These are phyloP conservation scores for Sesamia inferens DNA, from an alignment of 2,888 invertebrate species.

Conservation along the genomic window DNA sequence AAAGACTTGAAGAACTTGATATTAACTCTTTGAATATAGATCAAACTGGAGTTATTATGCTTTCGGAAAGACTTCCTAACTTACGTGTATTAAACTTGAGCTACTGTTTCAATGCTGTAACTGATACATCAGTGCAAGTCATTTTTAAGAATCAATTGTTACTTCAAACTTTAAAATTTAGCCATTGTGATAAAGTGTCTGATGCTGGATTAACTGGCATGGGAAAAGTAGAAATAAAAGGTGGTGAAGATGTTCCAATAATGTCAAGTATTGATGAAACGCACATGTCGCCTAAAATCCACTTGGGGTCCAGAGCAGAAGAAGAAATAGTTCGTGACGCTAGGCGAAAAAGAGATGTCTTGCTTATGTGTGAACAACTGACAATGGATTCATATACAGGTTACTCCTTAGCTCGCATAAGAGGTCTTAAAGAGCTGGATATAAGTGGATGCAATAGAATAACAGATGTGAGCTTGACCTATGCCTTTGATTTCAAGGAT, in stretches of 20 bases:
- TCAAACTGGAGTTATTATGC: conserved; percentile 90
- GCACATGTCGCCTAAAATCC: conserved; percentile 82
- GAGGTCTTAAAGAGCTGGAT: conserved; percentile 90
- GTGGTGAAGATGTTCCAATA: conserved; percentile 76
- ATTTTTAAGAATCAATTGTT: conserved; percentile 91
- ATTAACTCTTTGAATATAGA: conserved; percentile 91
- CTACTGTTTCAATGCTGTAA: conserved; percentile 93
- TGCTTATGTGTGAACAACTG: conserved; percentile 90
- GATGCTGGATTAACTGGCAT: conserved; percentile 93
- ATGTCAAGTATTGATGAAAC: conserved; percentile 77
- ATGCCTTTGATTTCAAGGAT: conserved; percentile 92
- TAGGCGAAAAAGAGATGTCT: conserved; percentile 91
- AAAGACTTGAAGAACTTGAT: conserved; percentile 87
- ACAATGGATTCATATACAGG: conserved; percentile 82
- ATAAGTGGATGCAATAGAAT: conserved; percentile 92
- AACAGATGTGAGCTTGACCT: conserved; percentile 92
- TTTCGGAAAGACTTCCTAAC: conserved; percentile 90
- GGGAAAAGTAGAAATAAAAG: conserved; percentile 83
- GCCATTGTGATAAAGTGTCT: conserved; percentile 92
- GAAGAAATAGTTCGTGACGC: conserved; percentile 92
- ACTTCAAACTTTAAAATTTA: conserved; percentile 91
- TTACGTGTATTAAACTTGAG: conserved; percentile 91
- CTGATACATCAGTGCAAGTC: conserved; percentile 92
- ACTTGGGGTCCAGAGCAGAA: conserved; percentile 92
- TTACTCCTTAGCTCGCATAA: conserved; percentile 89